Base-by-base conservation (phyloP, 2,113 vertebrate species). In the Megaceryle torquata region DNA sequence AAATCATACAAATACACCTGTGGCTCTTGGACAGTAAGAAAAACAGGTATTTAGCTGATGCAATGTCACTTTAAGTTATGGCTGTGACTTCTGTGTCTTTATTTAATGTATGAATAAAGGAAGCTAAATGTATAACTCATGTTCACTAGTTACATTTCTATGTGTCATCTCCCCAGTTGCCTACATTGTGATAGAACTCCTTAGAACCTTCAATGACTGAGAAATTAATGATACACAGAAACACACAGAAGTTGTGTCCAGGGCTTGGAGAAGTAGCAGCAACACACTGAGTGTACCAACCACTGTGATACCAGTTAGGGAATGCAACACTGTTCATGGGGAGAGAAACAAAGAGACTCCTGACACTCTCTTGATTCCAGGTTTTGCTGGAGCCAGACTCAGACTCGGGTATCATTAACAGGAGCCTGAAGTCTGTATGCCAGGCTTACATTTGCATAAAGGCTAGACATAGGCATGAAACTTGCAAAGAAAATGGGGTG, bases 141-240 rank as follows among this genome's bases (percentile, higher is more conserved):
- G 22, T 31, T 46, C n/a, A 70, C 13, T 51, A 26, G 28, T 25
- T 21, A 35, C 21, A 89, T 86, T 85, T 61, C 11, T 48, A 28
- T 37, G n/a, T 88, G 5, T 46, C 11, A 3, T 51, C 4, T 33
- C 33, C 29, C 4, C 1, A 1, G 0, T 5, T 26, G 37, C 12
- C 31, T 74, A 17, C 25, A 5, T 37, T 60, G 33, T 82, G 29
- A 41, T 5, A 75, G 25, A 94, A 41, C 9, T 68, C 39, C 74
- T 84, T 63, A 81, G 10, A 59, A 41, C 56, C 31, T 82, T 69
- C 46, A 74, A 2, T 63, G 81, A 24, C 8, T 50, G 28, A 84
- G 22, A 22, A 85, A 33, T 60, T 46, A 60, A 33, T 25, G 71
- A 51, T 10, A n/a, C 19, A 61, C 5, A 60, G 39, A 8, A 26